Conservation (phyloP, 2,113 vertebrate genomes). For the Caranx ignobilis region DNA sequence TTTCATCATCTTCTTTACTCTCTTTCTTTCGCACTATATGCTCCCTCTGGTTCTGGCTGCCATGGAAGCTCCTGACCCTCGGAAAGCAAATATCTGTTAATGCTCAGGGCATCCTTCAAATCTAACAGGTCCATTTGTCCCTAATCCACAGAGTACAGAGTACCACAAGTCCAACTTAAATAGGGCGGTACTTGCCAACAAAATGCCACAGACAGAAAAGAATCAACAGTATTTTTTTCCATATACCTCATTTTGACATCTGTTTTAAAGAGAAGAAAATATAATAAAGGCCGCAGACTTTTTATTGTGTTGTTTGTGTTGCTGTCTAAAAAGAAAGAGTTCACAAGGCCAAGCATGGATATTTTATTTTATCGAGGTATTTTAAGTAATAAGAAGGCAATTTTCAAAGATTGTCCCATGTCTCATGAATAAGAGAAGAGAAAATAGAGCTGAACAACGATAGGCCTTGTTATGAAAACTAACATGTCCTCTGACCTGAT, state of each 20-base stretch:
- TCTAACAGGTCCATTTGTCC: not conserved
- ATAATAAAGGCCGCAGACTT: not conserved
- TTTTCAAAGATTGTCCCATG: too few species aligned
- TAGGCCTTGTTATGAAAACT: too few species aligned
- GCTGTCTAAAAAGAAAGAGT: not conserved
- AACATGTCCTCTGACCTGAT: not conserved
- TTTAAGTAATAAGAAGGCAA: too few species aligned
- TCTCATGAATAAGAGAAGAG: too few species aligned
- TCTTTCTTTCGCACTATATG: constrained; percentile 6
- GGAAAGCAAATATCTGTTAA: not conserved
- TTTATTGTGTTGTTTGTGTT: not conserved
- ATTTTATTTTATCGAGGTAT: too few species aligned
- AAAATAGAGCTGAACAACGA: too few species aligned
- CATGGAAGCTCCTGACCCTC: not conserved
- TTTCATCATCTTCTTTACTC: constrained; percentile 23
- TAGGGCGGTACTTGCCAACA: not conserved
- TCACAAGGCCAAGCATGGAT: not conserved
- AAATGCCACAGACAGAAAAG: not conserved
- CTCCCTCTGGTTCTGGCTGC: not conserved
- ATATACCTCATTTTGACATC: not conserved
- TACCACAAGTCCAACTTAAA: not conserved
- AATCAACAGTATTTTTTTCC: not conserved
- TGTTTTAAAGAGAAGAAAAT: not conserved
- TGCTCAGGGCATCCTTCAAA: not conserved
- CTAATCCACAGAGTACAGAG: not conserved